These are phyloP conservation scores for Carassius carassius DNA, from an alignment of 2,113 vertebrate genomes.

Conservation along the genomic window DNA sequence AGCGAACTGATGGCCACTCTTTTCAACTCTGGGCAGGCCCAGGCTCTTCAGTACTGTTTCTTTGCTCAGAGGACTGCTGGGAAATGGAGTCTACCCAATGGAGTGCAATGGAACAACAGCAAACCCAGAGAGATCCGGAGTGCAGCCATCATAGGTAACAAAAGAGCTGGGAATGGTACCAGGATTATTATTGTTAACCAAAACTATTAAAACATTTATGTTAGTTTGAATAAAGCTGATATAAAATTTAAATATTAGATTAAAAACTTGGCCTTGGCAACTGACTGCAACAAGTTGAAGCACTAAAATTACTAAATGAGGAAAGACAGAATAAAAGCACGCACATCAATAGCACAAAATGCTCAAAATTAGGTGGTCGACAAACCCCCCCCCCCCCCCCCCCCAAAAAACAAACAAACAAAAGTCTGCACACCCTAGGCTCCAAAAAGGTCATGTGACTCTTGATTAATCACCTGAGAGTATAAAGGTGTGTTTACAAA, in stretches of 20 bases:
- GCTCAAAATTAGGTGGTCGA: no score
- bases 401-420: no score
- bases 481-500: no score
- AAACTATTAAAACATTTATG: neutral
- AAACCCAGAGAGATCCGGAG: constrained; percentile 71
- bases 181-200: neutral
- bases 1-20: constrained; percentile 77
- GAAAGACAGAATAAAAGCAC: neutral
- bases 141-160: constrained; percentile 84
- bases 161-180: neutral
- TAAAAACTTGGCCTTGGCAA: neutral
- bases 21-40: constrained; percentile 80
- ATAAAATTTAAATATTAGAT: neutral
- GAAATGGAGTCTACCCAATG: constrained; percentile 79
- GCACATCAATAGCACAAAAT: no score
- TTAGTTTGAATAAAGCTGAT: neutral
- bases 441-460: no score
- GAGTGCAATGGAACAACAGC: constrained; percentile 82
- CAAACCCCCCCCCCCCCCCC: no score
- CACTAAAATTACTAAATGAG: neutral
- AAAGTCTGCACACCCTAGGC: no score
- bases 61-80: constrained; percentile 79
- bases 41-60: constrained; percentile 85
- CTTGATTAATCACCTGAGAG: no score
- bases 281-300: neutral